Conservation (phyloP, 2,888 invertebrate genomes). For the Melipona bicolor region DNA sequence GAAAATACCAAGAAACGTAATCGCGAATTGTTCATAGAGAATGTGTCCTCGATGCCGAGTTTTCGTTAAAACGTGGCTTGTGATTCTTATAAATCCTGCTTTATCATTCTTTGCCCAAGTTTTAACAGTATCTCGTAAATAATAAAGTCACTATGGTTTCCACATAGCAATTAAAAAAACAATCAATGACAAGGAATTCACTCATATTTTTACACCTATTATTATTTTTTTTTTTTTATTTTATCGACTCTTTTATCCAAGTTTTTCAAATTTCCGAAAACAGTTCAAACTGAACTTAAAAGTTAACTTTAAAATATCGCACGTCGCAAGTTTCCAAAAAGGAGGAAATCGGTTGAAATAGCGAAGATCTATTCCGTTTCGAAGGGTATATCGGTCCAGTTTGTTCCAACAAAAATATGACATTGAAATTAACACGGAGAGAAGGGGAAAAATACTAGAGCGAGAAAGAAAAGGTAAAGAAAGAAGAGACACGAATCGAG, state of each 20-base stretch:
- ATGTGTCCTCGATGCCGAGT: neutral
- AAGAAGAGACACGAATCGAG: neutral
- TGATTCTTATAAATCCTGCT: neutral
- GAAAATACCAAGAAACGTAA: neutral
- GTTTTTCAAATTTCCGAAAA: no score
- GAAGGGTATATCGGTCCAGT: conserved; percentile 71
- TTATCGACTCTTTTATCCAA: neutral
- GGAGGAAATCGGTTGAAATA: neutral
- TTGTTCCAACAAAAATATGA: conserved; percentile 74
- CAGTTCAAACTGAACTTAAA: neutral
- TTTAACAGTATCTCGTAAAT: no score
- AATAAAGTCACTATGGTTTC: no score
- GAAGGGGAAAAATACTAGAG: conserved; percentile 33
- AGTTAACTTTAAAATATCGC: neutral
- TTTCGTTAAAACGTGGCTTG: neutral
- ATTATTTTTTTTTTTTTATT: neutral
- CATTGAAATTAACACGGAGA: conserved; percentile 74
- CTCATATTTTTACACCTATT: neutral
- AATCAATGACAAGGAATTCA: no score
- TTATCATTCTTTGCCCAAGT: no score
- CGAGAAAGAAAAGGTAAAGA: neutral
- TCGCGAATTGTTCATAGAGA: neutral
- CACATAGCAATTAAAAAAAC: no score
- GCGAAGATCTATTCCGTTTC: conserved; percentile 32
- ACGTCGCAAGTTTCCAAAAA: neutral